Evolutionary conservation across 92 coral and sea anemone genomes (phyloP), one percentile per base, ranked within the genome.

Genomic region (Montipora capitata): DNA sequence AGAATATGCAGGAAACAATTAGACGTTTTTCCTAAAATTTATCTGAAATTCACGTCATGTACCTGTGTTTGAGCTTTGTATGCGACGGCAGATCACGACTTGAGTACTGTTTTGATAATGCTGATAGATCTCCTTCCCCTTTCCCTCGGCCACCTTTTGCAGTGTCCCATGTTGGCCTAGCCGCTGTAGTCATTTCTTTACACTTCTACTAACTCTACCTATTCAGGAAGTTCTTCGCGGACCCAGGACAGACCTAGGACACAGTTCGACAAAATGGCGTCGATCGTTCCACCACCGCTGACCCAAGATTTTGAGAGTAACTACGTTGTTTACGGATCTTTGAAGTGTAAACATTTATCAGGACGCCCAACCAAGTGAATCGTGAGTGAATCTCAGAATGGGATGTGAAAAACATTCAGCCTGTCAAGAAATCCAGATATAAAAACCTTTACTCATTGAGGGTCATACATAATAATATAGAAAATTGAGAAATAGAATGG

Each of bases 91-190:
- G 87, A 86, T 97, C 99, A 2, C 99, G 93, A 81, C 99, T 97
- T 0, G 99, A 97, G 89, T 97, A 97, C 85, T 97, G 99, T 68
- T 97, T 97, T 72, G 99, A 97, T 16, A 96, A 85, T 3, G 99
- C 99, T 10, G 99, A 97, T 18, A 97, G 76, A 67, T 96, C 99
- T 4, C 98, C 99, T 82, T 96, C 99, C 40, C 98, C 99, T 85
- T 96, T 97, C 9, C 98, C 99, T 57, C 98, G 88, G 43, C 98
- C 99, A 10, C 99, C 99, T 86, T 96, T 92, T 14, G 98, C 98
- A 13, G 98, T 91, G 74, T 97, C 99, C 96, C 96, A 97, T 44
- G 99, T 97, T 20, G 99, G 99, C 56, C 99, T 92, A n/a, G 99
- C 99, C 40, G 99, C 99, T 43, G 99, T 97, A 62, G 99, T 97